phyloP scores from a whole-genome alignment of 2,797 vertebrate species.

The Xenopus petersii region DNA sequence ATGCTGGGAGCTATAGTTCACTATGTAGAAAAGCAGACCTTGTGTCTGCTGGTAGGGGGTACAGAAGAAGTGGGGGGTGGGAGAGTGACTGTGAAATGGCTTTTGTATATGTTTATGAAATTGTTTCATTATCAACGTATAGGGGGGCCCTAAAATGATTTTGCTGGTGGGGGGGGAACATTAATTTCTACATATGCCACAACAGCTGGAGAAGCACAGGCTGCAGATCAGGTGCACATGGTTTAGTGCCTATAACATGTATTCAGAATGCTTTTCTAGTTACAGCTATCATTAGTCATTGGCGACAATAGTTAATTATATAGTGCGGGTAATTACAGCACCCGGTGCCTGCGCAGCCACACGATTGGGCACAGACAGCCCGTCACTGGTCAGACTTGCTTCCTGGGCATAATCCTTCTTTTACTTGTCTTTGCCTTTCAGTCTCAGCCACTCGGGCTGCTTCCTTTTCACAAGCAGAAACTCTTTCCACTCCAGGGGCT shows the following conservation, averaged over 20 bases:
- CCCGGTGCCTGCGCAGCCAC: not conserved
- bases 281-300: constrained; percentile 34
- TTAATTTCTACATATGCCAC: too few species aligned
- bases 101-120: too few species aligned
- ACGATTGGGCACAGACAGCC: constrained; percentile 12
- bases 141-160: too few species aligned
- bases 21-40: too few species aligned
- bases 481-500: constrained; percentile 26
- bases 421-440: constrained; percentile 17
- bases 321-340: constrained; percentile 31
- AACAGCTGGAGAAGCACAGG: not conserved
- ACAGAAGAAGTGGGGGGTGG: too few species aligned
- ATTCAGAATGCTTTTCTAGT: not conserved
- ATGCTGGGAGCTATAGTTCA: too few species aligned
- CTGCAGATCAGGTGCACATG: not conserved
- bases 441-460: constrained; percentile 17
- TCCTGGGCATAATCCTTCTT: constrained; percentile 37
- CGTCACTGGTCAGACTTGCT: constrained; percentile 23
- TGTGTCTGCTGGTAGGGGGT: too few species aligned
- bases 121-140: too few species aligned
- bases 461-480: constrained; percentile 35
- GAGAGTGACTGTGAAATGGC: too few species aligned
- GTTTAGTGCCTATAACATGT: not conserved
- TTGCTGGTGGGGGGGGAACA: too few species aligned
- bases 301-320: constrained; percentile 30